Evolutionary conservation across 2,113 vertebrate genomes (phyloP).

Genomic region (Dendropsophus ebraccatus): DNA sequence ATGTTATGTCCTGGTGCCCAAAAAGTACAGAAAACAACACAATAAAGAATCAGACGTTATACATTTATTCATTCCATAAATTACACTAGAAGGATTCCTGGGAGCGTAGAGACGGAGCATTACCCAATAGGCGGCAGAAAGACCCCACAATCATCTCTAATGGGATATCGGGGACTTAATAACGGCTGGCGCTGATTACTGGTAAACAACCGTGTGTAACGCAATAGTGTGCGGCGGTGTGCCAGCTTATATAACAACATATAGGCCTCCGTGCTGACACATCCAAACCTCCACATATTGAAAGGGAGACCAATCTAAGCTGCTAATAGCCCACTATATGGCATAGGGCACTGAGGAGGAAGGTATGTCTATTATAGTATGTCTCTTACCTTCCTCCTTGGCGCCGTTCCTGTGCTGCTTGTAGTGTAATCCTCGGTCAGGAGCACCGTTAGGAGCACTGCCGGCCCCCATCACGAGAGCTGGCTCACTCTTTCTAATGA

Average conservation of each 20-base stretch:
- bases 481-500: no score
- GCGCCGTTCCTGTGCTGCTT: no score
- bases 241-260: not conserved
- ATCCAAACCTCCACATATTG: no score
- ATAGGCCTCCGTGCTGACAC: not conserved
- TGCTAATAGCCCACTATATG: no score
- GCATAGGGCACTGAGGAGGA: no score
- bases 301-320: no score
- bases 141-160: not conserved
- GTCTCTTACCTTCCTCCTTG: no score
- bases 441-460: no score
- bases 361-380: no score
- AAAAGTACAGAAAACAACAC: slow-evolving; percentile 4
- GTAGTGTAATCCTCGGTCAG: no score
- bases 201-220: slow-evolving; percentile 7
- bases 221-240: not conserved
- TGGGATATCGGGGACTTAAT: slow-evolving; percentile 3
- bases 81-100: not conserved
- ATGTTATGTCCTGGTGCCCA: not conserved
- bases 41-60: slow-evolving; percentile 3
- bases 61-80: slow-evolving; percentile 30
- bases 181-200: not conserved
- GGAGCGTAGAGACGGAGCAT: not conserved
- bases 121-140: not conserved
- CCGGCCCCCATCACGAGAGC: no score